A percentile compares a stretch with the other conserved stretches of the same genome.
phyloP scores from a whole-genome alignment of 2,113 vertebrate species.

The Climacteris rufus region DNA sequence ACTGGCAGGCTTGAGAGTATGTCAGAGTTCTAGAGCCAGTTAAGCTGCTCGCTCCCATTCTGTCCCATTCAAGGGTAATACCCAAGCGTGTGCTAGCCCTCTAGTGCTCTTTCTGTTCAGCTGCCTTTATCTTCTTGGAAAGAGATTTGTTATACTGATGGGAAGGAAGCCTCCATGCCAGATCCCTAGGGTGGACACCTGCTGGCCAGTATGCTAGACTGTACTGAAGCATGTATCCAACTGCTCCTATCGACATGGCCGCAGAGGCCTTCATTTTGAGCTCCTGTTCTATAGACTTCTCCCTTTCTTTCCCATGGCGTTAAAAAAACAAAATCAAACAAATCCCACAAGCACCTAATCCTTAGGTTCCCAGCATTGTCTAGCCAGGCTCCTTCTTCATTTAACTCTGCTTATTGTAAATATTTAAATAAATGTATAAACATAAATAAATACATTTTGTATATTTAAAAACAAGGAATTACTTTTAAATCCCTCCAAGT shows the following conservation, averaged over 20 bases:
- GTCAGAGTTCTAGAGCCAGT: background rate
- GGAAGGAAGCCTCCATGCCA: background rate
- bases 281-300: background rate
- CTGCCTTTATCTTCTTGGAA: background rate
- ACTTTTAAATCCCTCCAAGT: background rate
- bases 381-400: background rate
- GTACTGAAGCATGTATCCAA: background rate
- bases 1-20: background rate
- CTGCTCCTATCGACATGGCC: accelerated
- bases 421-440: background rate
- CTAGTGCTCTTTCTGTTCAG: background rate
- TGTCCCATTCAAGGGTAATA: background rate
- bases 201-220: accelerated
- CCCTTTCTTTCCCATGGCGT: background rate
- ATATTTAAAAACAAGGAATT: background rate
- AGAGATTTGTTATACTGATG: background rate
- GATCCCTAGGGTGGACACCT: background rate
- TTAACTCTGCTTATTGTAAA: background rate
- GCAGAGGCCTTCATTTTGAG: background rate
- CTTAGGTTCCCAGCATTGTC: background rate
- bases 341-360: background rate
- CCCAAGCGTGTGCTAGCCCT: background rate
- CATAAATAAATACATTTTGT: background rate
- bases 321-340: background rate
- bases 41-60: background rate